A percentile compares a stretch with the other conserved stretches of the same genome.
Evolutionary conservation across 2,888 invertebrate genomes (phyloP).

Genomic region (Aromia moschata): DNA sequence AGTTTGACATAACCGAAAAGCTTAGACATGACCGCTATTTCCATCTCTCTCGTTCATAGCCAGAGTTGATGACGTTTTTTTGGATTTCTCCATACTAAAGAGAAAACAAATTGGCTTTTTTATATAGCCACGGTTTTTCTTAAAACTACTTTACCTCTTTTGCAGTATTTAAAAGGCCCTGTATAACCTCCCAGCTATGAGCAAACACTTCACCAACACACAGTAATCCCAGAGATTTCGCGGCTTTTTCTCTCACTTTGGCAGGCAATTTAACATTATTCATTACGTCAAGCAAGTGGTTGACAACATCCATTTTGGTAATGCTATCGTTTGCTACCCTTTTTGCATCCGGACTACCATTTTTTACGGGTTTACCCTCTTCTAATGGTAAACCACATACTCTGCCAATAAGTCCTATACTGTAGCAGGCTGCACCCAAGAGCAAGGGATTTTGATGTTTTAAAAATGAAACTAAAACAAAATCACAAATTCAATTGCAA

Average conservation of each 20-base stretch:
- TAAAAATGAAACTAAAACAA: slow-evolving; percentile 71
- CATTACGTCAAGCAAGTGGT: slow-evolving; percentile 75
- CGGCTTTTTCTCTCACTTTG: slow-evolving; percentile 80
- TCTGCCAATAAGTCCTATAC: slow-evolving; percentile 69
- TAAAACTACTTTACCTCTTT: slow-evolving; percentile 76
- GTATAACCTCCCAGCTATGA: slow-evolving; percentile 75
- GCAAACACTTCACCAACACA: slow-evolving; percentile 88
- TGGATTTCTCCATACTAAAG: too few relatives aligned
- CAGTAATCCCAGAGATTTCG: slow-evolving; percentile 79
- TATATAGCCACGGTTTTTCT: too few relatives aligned
- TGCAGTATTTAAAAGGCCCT: slow-evolving; percentile 79
- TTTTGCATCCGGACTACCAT: slow-evolving; percentile 61
- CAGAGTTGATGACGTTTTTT: too few relatives aligned
- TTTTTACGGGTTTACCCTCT: slow-evolving; percentile 62
- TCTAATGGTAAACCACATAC: slow-evolving; percentile 53
- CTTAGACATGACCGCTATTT: too few relatives aligned
- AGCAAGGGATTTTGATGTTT: slow-evolving; percentile 71
- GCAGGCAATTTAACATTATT: slow-evolving; percentile 76
- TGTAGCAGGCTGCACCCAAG: slow-evolving; percentile 74
- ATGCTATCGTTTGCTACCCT: slow-evolving; percentile 57
- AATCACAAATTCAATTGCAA: too few relatives aligned
- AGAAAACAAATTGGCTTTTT: too few relatives aligned
- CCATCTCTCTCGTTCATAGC: too few relatives aligned
- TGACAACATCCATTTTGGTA: slow-evolving; percentile 76
- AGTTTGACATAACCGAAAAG: too few relatives aligned